Evolutionary conservation across 1,140 invertebrate genomes (phyloP), one percentile per base, ranked within the genome.

Genomic region (Drosophila albomicans): DNA sequence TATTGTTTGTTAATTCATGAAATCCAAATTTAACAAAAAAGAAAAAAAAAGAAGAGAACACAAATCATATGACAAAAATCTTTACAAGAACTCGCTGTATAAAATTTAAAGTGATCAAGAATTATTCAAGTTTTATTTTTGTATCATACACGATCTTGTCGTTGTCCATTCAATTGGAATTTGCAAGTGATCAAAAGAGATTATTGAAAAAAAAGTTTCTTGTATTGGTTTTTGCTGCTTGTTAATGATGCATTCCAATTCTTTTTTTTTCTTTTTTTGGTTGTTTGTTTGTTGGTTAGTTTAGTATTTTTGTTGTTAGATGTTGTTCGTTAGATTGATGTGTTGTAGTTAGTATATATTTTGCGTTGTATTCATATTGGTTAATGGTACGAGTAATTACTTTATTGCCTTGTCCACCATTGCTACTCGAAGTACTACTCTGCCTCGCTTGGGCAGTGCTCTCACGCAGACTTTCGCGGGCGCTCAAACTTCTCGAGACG

Each of bases 401-500:
- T 93, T 96, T 96, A 90, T 96, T 96, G 62, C 95, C 93, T 74
- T 94, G 94, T 78, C 94, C 93, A 72, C 93, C 92, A 80, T 93
- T 94, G 59, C 93, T 94, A 78, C 93, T 93, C 32, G 94, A 93
- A 77, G 93, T 93, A 89, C 93, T 93, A 75, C 92, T 90, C 78
- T 93, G 91, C 78, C 92, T 77, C 71, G 91, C 91, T 80, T 93
- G 90, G 69, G 91, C 93, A 93, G 93, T 87, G 94, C 93, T 93
- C 94, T 94, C 69, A 89, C 93, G 49, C 94, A 94, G 89, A 90
- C 92, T 92, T 91, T 96, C 95, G 78, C 95, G 94, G 51, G 95
- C 94, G 92, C 95, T 96, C 70, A 95, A 93, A 79, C 94, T 95
- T 74, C 95, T 94, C 78, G 95, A 95, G 90, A 96, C 95, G 20